These are phyloP conservation scores for Esperia sulphurella DNA, from an alignment of 2,888 invertebrate genomes.

Conservation along the genomic window DNA sequence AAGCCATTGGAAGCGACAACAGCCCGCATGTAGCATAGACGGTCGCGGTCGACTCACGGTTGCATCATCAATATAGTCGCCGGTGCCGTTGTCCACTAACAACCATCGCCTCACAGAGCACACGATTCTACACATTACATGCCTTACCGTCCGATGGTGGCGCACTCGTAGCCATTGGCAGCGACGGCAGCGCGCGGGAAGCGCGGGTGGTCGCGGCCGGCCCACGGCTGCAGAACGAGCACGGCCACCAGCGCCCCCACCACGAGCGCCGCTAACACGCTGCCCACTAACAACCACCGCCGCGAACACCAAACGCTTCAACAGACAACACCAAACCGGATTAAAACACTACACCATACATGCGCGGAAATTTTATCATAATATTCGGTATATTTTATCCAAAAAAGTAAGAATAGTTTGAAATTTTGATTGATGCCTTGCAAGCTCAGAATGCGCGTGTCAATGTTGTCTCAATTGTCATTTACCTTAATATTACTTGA, in stretches of 20 bases:
- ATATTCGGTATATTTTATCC: too few species aligned
- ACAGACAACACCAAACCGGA: background rate
- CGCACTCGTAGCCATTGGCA: constrained; percentile 87
- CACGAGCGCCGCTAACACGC: constrained; percentile 61
- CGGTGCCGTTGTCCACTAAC: too few species aligned
- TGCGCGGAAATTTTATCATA: background rate
- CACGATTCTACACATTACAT: too few species aligned
- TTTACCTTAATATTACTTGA: too few species aligned
- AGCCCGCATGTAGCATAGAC: too few species aligned
- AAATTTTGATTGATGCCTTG: background rate
- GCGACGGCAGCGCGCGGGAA: constrained; percentile 81
- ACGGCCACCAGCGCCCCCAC: constrained; percentile 64
- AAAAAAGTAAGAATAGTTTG: background rate
- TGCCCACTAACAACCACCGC: constrained; percentile 47
- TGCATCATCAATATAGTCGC: too few species aligned
- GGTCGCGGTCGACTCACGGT: too few species aligned
- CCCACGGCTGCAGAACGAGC: constrained; percentile 67
- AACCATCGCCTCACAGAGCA: too few species aligned
- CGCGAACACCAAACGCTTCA: constrained; percentile 29
- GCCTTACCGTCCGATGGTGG: constrained; percentile 82
- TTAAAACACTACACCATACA: background rate
- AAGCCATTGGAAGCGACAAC: too few species aligned
- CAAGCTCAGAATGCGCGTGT: too few species aligned
- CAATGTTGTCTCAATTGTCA: too few species aligned
- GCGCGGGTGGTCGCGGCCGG: constrained; percentile 49